Evolutionary conservation across 2,113 vertebrate genomes (phyloP).

Genomic region (Daphoenositta chrysoptera): DNA sequence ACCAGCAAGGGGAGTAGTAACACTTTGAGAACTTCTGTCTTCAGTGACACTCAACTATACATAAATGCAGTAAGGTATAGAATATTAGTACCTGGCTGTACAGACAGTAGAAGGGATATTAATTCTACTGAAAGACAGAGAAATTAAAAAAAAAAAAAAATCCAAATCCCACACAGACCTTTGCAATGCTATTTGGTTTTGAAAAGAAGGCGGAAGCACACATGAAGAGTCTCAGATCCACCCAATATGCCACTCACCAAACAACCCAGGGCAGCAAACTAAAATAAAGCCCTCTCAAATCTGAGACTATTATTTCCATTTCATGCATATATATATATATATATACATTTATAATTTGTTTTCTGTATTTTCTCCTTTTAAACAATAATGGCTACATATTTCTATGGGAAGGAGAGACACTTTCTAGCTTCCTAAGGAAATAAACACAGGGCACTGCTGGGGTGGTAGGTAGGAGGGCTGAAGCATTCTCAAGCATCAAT

Average conservation of each 20-base stretch:
- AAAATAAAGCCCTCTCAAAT: not conserved
- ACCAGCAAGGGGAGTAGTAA: slow-evolving; percentile 79
- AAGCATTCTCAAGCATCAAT: not conserved
- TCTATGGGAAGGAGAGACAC: not conserved
- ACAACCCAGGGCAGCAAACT: not conserved
- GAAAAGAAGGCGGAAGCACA: not conserved
- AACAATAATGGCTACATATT: not conserved
- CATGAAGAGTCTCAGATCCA: not conserved
- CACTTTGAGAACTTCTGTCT: slow-evolving; percentile 65
- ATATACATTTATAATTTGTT: too few species aligned
- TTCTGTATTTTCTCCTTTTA: not conserved
- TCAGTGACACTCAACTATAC: not conserved
- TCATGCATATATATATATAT: not conserved
- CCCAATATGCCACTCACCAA: not conserved
- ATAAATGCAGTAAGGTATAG: not conserved
- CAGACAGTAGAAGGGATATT: slow-evolving; percentile 3
- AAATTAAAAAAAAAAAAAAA: not conserved
- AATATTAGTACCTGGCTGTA: not conserved
- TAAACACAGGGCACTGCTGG: not conserved
- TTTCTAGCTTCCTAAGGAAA: not conserved
- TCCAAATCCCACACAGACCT: not conserved
- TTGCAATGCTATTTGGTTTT: not conserved
- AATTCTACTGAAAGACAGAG: slow-evolving; percentile 4
- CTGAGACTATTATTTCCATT: not conserved
- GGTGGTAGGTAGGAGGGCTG: not conserved